Evolutionary conservation across 1,140 invertebrate genomes (phyloP).

Genomic region (Neuroterus valhalla): DNA sequence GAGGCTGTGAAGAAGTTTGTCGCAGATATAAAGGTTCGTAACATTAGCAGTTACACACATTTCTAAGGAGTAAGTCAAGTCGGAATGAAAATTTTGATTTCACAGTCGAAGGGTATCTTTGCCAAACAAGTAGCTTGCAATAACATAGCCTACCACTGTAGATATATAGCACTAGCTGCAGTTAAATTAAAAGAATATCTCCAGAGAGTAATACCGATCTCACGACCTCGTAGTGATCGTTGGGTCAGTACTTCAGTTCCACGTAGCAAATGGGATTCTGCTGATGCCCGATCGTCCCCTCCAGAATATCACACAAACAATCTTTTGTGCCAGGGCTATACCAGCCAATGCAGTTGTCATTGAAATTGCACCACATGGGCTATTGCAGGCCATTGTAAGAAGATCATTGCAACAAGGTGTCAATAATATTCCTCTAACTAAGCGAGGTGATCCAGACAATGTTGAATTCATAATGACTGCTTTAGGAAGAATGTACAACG

Average conservation of each 20-base stretch:
- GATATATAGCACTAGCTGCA: conserved; percentile 76
- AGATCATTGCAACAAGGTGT: conserved; percentile 57
- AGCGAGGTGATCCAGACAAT: conserved; percentile 82
- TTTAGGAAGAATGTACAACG: too few species aligned
- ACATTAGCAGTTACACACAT: too few species aligned
- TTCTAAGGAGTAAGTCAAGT: background rate
- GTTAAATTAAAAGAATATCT: conserved; percentile 82
- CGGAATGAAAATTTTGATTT: background rate
- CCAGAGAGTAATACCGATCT: conserved; percentile 78
- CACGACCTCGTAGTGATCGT: conserved; percentile 80
- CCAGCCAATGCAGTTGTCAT: conserved; percentile 85
- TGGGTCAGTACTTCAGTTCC: conserved; percentile 90
- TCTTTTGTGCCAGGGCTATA: conserved; percentile 76
- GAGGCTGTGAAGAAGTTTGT: conserved; percentile 83
- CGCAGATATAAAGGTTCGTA: conserved; percentile 76
- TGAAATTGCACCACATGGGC: conserved; percentile 76
- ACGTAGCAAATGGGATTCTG: conserved; percentile 81
- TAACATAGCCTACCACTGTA: too few species aligned
- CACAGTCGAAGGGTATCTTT: conserved; percentile 80
- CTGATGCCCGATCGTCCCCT: conserved; percentile 81
- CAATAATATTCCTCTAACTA: conserved; percentile 85
- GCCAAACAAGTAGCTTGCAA: conserved; percentile 87
- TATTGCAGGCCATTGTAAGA: conserved; percentile 78
- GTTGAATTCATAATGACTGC: conserved; percentile 80
- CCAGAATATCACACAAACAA: too few species aligned